These are phyloP conservation scores for Xestia ashworthii DNA, from an alignment of 2,888 invertebrate species.

Conservation along the genomic window DNA sequence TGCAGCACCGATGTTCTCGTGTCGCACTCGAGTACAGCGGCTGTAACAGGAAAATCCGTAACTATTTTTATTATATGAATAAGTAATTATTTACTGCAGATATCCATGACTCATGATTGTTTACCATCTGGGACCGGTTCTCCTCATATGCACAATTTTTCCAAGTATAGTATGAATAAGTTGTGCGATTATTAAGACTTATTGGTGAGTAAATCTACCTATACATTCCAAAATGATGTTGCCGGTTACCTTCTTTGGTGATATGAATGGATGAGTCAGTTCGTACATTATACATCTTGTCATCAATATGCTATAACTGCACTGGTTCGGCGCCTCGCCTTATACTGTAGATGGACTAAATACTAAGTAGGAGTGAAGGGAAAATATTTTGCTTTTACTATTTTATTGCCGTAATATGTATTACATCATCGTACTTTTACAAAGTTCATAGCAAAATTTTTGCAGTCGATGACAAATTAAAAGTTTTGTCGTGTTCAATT, in stretches of 20 bases:
- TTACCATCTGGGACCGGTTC: slow-evolving; percentile 79
- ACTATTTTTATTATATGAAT: slow-evolving; percentile 71
- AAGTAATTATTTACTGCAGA: slow-evolving; percentile 72
- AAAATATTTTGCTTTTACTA: slow-evolving; percentile 39
- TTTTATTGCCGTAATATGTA: not conserved
- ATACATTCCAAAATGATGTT: slow-evolving; percentile 68
- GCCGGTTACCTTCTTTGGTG: slow-evolving; percentile 76
- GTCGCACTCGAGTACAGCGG: slow-evolving; percentile 35
- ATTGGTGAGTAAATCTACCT: slow-evolving; percentile 75
- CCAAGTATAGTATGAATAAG: slow-evolving; percentile 81
- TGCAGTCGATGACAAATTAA: slow-evolving; percentile 35
- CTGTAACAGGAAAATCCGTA: slow-evolving; percentile 74
- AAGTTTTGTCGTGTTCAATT: slow-evolving; percentile 9
- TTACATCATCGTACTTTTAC: slow-evolving; percentile 21
- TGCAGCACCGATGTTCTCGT: slow-evolving; percentile 39
- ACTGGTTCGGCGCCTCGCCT: slow-evolving; percentile 54
- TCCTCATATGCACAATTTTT: slow-evolving; percentile 80
- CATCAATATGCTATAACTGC: slow-evolving; percentile 61
- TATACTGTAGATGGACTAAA: slow-evolving; percentile 39
- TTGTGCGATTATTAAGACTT: slow-evolving; percentile 73
- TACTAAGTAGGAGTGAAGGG: slow-evolving; percentile 46
- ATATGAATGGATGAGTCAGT: slow-evolving; percentile 77
- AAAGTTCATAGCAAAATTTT: slow-evolving; percentile 25
- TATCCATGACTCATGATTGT: slow-evolving; percentile 79
- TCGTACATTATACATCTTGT: slow-evolving; percentile 54